phyloP scores from a whole-genome alignment of 2,888 invertebrate genomes.

The Erynnis tages region DNA sequence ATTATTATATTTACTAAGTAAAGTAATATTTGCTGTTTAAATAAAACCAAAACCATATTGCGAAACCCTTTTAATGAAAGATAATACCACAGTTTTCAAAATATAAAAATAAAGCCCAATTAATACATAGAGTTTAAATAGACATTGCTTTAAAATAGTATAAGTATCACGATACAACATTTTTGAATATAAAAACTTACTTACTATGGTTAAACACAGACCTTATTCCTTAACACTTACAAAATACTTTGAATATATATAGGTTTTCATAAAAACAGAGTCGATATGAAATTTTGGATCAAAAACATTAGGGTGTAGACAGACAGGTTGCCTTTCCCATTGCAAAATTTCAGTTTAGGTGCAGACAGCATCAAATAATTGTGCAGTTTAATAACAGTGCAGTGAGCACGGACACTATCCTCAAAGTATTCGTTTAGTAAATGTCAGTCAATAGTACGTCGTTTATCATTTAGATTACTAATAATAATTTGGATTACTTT shows the following conservation, averaged over 20 bases:
- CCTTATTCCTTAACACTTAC: slow-evolving; percentile 3
- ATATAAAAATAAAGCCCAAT: slow-evolving; percentile 18
- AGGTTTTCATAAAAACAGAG: no score
- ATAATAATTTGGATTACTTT: no score
- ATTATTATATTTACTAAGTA: slow-evolving; percentile 15
- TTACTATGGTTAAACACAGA: slow-evolving; percentile 8
- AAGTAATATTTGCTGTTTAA: slow-evolving; percentile 23
- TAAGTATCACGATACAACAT: slow-evolving; percentile 10
- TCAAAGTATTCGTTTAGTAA: no score
- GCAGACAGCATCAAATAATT: no score
- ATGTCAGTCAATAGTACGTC: no score
- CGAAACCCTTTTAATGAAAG: slow-evolving; percentile 19
- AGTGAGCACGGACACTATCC: no score
- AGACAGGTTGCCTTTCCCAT: no score
- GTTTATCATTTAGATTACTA: no score
- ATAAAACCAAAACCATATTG: slow-evolving; percentile 14
- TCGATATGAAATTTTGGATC: no score
- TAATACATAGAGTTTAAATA: slow-evolving; percentile 4
- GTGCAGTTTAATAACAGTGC: no score
- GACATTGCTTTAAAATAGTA: slow-evolving; percentile 7
- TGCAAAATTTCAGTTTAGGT: no score
- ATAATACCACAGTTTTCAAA: slow-evolving; percentile 12
- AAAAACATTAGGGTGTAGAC: no score
- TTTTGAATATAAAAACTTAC: slow-evolving; percentile 9
- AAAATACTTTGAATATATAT: background rate